Conservation (phyloP, 2,113 vertebrate genomes). For the Alligator mississippiensis region DNA sequence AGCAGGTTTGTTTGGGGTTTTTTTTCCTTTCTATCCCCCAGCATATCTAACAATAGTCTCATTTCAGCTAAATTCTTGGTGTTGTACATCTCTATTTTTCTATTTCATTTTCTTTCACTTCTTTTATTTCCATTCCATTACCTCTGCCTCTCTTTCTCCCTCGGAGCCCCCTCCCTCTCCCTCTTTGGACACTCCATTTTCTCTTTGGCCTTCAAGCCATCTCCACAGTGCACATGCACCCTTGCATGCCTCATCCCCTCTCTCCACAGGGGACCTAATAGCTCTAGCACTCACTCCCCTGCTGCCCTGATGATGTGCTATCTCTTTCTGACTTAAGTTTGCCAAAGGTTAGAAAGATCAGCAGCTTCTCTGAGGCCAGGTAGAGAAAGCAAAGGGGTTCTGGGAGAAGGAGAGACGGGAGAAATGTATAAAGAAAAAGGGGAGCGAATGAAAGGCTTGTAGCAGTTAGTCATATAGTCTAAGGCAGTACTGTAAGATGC, state of each 20-base stretch:
- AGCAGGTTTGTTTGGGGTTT: not conserved
- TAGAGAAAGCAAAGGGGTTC: not conserved
- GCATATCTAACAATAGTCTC: slow-evolving; percentile 58
- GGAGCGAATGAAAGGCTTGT: not conserved
- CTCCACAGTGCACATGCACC: not conserved
- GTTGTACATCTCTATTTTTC: slow-evolving; percentile 49
- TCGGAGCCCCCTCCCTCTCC: not conserved
- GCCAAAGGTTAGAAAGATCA: not conserved
- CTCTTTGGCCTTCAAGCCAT: not conserved
- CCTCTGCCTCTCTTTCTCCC: not conserved
- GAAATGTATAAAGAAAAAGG: not conserved
- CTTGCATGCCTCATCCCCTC: not conserved
- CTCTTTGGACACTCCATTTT: not conserved
- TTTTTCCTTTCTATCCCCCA: slow-evolving; percentile 27
- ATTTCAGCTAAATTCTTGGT: slow-evolving; percentile 63
- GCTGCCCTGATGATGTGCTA: fast-evolving
- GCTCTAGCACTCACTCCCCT: not conserved
- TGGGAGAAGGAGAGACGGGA: not conserved
- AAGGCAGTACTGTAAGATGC: not conserved
- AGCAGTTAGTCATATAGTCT: fast-evolving
- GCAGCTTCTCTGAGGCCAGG: not conserved
- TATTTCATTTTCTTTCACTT: slow-evolving; percentile 69
- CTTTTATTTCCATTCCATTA: slow-evolving; percentile 68
- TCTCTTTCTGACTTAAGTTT: not conserved
- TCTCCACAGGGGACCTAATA: not conserved